Conservation (phyloP, 53 echinoderm and acorn worm species). For the Luidia sarsii region DNA sequence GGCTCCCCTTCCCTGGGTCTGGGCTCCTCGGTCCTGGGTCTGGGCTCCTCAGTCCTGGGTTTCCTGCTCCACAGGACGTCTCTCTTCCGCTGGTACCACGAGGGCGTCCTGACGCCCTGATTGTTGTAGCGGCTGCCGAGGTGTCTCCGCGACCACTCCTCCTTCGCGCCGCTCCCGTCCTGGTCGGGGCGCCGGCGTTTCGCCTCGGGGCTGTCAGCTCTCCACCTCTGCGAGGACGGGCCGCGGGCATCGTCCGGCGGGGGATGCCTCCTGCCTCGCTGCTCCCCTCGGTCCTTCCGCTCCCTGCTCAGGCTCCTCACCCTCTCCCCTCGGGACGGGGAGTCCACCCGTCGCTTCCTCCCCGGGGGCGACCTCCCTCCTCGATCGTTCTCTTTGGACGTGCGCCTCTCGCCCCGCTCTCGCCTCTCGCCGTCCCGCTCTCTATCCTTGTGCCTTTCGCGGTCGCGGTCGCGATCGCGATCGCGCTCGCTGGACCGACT, state of each 20-base stretch:
- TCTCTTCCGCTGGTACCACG: constrained; percentile 3
- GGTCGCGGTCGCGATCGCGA: background rate
- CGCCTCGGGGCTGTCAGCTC: background rate
- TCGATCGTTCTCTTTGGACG: background rate
- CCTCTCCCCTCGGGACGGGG: background rate
- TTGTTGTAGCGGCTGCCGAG: background rate
- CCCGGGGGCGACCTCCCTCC: background rate
- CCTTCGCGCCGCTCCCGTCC: background rate
- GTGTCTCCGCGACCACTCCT: background rate
- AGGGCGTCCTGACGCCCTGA: constrained; percentile 10
- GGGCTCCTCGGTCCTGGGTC: background rate
- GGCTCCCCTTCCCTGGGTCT: constrained; percentile 7
- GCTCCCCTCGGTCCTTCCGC: background rate
- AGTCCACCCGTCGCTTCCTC: background rate
- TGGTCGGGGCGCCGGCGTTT: background rate
- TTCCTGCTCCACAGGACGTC: constrained; percentile 18
- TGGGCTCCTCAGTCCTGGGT: background rate
- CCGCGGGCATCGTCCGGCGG: background rate
- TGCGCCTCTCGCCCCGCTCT: background rate
- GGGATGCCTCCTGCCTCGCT: background rate
- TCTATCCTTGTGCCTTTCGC: background rate
- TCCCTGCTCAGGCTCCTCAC: background rate
- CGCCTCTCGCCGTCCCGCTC: background rate
- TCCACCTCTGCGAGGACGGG: background rate
- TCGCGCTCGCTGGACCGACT: background rate